Base-by-base conservation (phyloP, 1,140 invertebrate genomes). In the Nasonia longicornis region DNA sequence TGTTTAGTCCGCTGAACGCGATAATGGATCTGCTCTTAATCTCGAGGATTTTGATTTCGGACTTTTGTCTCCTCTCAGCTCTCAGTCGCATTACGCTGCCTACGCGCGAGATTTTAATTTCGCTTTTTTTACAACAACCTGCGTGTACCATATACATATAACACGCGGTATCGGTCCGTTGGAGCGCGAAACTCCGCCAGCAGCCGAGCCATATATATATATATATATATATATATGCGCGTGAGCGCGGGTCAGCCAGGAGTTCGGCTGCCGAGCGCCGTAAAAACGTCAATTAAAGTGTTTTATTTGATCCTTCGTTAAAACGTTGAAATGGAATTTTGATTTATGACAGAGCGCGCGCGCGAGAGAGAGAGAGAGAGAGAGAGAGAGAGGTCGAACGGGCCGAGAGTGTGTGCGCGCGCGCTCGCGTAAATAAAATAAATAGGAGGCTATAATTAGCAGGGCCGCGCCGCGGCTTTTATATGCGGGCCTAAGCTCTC, bases 231-330 rank as follows among this genome's bases (percentile, higher is more conserved):
- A 42, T 8, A 26, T 26, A 26, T 1, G 1, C 26, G 26, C 26
- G 26, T 26, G 26, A 26, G 20, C 64, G 22, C 64, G 26, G 22
- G 64, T 31, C 64, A 35, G 22, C 83, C 86, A 87, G 86, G 85
- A 87, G 87, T 89, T 89, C 85, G 88, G 88, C 89, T 91, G 90
- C 89, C 85, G 89, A 88, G 86, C 89, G 89, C 87, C 90, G 88
- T 91, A 91, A 91, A 91, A 91, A 91, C 88, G 90, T 91, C 90
- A 91, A 91, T 91, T 91, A 91, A 91, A 91, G 89, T 90, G 90
- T 91, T 91, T 91, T 91, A 91, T 91, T 91, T 91, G 90, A 90
- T 91, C 90, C 90, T 91, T 91, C 90, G 90, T 90, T 91, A 91
- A 89, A 91, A 91, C 90, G 90, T 90, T 91, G 89, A 91, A 91